Base-by-base conservation (phyloP, 1,140 invertebrate genomes). In the Calephelis nemesis region DNA sequence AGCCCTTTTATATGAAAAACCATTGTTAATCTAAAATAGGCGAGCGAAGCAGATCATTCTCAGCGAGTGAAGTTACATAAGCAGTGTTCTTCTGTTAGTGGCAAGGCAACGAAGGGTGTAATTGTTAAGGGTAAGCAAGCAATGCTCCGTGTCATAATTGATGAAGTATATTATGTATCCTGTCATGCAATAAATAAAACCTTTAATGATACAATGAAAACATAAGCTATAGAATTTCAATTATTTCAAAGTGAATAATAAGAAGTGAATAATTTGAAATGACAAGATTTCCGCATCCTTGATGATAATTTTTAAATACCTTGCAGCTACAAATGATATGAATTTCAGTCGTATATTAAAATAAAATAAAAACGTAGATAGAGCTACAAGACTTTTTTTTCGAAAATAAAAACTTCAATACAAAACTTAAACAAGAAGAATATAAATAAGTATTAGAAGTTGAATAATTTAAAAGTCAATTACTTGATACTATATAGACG, bases 11-110 rank as follows among this genome's bases (percentile, higher is more conserved):
- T 11, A 30, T 74, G 63, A 74, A 68, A 70, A 69, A 39, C 50
- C 47, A 60, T 68, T 54, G 54, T 74, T 65, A 39, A 68, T 62
- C 9, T 58, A 58, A 58, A 69, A 39, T 67, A 85, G 83, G 83
- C 84, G 85, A 85, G 86, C 88, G 82, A 90, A 91, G 89, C 89
- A 88, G 87, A 88, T 74, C 87, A 90, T 89, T 88, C 87, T 90
- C 88, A 91, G 85, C 87, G 79, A 81, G 84, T 84, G 89, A 85
- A 88, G 84, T 81, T 83, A 88, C 74, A 82, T 81, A 91, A 91
- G 89, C 89, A 69, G 87, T 88, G 85, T 80, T 82, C 74, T 85
- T 87, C 75, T 86, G 88, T 91, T 91, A 91, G 89, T 91, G 89
- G 87, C 88, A 90, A 90, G 88, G 87, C 84, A 87, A 78, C 77